Base-by-base conservation (phyloP, 2,888 invertebrate species). In the Emmelina monodactyla region DNA sequence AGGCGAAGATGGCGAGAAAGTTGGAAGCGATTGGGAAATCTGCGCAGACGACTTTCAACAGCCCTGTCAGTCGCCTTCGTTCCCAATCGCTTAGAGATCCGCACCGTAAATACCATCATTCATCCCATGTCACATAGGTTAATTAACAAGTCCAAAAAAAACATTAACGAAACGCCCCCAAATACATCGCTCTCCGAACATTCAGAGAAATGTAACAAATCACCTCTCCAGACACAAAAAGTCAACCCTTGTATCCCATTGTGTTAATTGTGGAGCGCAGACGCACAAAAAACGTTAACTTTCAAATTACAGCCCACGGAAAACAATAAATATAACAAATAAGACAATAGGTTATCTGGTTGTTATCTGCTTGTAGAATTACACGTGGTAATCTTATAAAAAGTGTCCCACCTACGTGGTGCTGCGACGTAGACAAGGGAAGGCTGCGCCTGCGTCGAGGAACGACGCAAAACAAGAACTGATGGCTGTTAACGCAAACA, bases 351-450 rank as follows among this genome's bases (percentile, higher is more conserved):
- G 49, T 37, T 42, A 39, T 37, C 45, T 42, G 30, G 40, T 39
- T 43, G 49, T 58, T 57, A 58, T 58, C 57, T 55, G 35, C 40
- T 37, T 43, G 44, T 62, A n/a, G n/a, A n/a, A n/a, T n/a, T n/a
- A 66, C 60, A 52, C 41, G 51, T 55, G 50, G 56, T 51, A 58
- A 58, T 52, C 53, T 13, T 56, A 53, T 66, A 58, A 67, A 67
- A 63, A 65, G 59, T 53, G 56, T 56, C 54, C 62, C 62, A 58
- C 60, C 63, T 60, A 62, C 59, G 55, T 52, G 40, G 50, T 38
- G 54, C 55, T 55, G 51, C 52, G 47, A 55, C 55, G 62, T 58
- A 60, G 56, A 50, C 42, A 49, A 37, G 22, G 16, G 7, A 19
- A 15, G 14, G 32, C 9, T 29, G 30, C 12, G 34, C 25, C 34